Percentiles rank a stretch among this genome's conserved stretches.
phyloP scores from a whole-genome alignment of 2,797 vertebrate genomes.

The Notolepis coatsorum region DNA sequence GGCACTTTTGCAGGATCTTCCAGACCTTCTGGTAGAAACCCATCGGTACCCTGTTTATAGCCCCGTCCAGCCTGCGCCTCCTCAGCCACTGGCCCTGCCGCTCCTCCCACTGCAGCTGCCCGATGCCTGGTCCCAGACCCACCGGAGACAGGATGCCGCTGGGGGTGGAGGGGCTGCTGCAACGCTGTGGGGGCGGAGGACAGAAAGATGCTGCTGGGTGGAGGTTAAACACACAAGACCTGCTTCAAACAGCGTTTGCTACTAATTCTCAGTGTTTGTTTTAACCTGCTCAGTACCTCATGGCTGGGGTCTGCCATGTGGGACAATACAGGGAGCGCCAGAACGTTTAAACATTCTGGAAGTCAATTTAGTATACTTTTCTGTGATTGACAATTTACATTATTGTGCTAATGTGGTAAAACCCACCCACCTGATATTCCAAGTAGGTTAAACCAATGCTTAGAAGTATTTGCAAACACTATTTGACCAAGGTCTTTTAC shows the following conservation, averaged over 20 bases:
- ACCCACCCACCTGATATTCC: no score
- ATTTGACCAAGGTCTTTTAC: no score
- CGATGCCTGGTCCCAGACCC: conserved; percentile 75
- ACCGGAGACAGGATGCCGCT: conserved; percentile 88
- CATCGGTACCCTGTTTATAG: conserved; percentile 95
- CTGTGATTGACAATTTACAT: no score
- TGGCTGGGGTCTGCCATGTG: no score
- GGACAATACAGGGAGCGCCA: no score
- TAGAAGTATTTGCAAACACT: not conserved
- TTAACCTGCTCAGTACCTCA: no score
- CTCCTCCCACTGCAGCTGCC: conserved; percentile 89
- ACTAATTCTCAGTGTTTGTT: no score
- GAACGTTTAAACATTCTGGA: no score
- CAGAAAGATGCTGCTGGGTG: not conserved
- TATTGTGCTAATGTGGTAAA: no score
- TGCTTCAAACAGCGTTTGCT: no score
- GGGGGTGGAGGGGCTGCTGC: conserved; percentile 94
- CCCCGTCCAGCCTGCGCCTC: conserved; percentile 93
- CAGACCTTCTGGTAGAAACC: conserved; percentile 98
- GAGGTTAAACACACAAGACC: no score
- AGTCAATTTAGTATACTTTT: no score
- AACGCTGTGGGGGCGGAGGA: conserved; percentile 78
- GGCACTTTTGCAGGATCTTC: conserved; percentile 98
- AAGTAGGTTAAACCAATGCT: not conserved
- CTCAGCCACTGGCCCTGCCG: conserved; percentile 97